Base-by-base conservation (phyloP, 2,888 invertebrate species). In the Heteropelma amictum region DNA sequence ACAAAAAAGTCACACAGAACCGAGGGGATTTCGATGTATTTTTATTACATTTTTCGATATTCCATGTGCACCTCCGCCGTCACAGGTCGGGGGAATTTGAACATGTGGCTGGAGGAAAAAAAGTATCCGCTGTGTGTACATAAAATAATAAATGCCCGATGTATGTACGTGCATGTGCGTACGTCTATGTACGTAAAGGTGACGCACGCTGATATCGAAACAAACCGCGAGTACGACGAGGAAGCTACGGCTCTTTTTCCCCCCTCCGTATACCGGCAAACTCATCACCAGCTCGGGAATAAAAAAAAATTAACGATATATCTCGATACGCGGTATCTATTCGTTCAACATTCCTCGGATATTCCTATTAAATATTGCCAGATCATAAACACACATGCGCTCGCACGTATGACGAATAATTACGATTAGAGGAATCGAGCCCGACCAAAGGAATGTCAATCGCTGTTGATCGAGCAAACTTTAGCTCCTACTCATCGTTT, bases 151-250 rank as follows among this genome's bases (percentile, higher is more conserved):
- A n/a, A n/a, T n/a, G 17, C 38, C 49, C 23, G 10, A 17, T 26
- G 26, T 10, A 51, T 23, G 14, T 12, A 35, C 42, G 61, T 42
- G 21, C 38, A 30, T 42, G 54, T 30, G 17, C 51, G 10, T 14
- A 51, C 58, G 40, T 33, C 30, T 54, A 61, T 67, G 53, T 58
- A 51, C 60, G 40, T 64, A 12, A 77, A 30, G 47, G 65, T 78
- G 78, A 77, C 74, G 77, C 73, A 76, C 61, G 60, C 35, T 68
- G 64, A 71, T 78, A 78, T 77, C 74, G 75, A 56, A 70, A 76
- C 61, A 58, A 53, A 61, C 61, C 68, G n/a, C n/a, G 60, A 72
- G 64, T 68, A 42, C 33, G 60, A 49, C 35, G 65, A n/a, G n/a
- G n/a, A 63, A 54, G 58, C 38, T 69, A 14, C 35, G 49, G 17